phyloP scores from a whole-genome alignment of 2,113 vertebrate genomes.

The Grallaria varia region DNA sequence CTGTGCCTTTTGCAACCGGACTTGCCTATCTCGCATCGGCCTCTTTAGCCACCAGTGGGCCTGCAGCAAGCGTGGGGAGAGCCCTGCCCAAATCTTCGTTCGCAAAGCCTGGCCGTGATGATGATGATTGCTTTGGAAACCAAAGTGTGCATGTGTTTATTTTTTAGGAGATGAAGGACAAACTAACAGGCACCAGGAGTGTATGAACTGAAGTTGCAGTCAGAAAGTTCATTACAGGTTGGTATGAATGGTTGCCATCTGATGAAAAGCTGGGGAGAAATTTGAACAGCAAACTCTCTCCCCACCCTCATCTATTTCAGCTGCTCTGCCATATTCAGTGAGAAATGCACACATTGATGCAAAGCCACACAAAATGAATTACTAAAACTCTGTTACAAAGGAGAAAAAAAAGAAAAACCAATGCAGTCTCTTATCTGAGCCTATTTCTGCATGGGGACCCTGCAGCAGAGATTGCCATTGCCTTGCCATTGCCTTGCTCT shows the following conservation, averaged over 20 bases:
- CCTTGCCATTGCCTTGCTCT: background rate
- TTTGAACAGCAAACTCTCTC: background rate
- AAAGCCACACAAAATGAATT: background rate
- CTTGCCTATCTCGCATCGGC: too few relatives aligned
- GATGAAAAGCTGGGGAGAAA: background rate
- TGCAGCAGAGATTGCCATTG: background rate
- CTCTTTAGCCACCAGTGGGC: too few relatives aligned
- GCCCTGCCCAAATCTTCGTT: too few relatives aligned
- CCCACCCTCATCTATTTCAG: background rate
- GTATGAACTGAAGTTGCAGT: background rate
- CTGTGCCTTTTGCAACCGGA: too few relatives aligned
- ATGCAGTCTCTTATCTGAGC: background rate
- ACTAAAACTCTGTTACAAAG: background rate
- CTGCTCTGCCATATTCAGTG: background rate
- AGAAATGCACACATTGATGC: background rate
- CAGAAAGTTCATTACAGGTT: background rate
- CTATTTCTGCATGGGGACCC: background rate
- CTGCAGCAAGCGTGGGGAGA: too few relatives aligned
- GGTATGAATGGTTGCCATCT: accelerated
- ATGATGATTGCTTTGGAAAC: background rate
- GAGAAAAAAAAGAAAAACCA: background rate
- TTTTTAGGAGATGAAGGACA: background rate
- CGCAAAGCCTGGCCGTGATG: too few relatives aligned
- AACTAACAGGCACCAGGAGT: background rate
- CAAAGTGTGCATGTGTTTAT: background rate